Conservation (phyloP, 1,140 invertebrate genomes). For the Bombus sibiricus region DNA sequence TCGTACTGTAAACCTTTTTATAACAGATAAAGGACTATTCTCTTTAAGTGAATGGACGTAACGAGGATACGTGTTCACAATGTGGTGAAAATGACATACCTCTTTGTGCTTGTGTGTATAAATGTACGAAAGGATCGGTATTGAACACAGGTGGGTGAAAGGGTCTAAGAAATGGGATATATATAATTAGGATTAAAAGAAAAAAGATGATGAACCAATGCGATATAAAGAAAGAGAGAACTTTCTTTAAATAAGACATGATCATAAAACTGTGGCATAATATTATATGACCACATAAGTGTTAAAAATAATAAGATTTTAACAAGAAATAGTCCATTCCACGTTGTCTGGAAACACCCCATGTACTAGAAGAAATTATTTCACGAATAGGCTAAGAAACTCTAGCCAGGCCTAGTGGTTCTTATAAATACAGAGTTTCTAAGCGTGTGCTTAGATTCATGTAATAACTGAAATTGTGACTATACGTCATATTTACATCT, state of each 20-base stretch:
- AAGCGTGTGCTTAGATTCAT: constrained; percentile 54
- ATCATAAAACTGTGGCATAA: constrained; percentile 74
- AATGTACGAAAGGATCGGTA: constrained; percentile 51
- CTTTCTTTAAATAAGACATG: constrained; percentile 69
- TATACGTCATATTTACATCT: constrained; percentile 47
- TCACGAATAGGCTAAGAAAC: constrained; percentile 58
- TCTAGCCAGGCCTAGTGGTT: constrained; percentile 65
- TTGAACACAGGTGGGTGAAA: constrained; percentile 42
- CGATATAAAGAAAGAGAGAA: constrained; percentile 66
- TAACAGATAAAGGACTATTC: constrained; percentile 38
- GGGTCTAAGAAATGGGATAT: constrained; percentile 59
- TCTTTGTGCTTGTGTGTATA: constrained; percentile 76
- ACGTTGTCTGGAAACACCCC: constrained; percentile 70
- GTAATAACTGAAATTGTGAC: constrained; percentile 47
- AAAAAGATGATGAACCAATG: constrained; percentile 40
- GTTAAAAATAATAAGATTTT: constrained; percentile 76
- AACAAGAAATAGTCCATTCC: constrained; percentile 76
- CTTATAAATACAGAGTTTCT: constrained; percentile 55
- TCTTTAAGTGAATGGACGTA: constrained; percentile 40
- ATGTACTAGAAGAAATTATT: constrained; percentile 60
- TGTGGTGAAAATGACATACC: constrained; percentile 73
- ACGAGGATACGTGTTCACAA: constrained; percentile 57
- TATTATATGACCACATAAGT: constrained; percentile 73
- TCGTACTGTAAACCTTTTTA: constrained; percentile 38
- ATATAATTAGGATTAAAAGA: constrained; percentile 38